Conservation (phyloP, 53 echinoderm and acorn worm genomes). For the Actinopyga echinites region DNA sequence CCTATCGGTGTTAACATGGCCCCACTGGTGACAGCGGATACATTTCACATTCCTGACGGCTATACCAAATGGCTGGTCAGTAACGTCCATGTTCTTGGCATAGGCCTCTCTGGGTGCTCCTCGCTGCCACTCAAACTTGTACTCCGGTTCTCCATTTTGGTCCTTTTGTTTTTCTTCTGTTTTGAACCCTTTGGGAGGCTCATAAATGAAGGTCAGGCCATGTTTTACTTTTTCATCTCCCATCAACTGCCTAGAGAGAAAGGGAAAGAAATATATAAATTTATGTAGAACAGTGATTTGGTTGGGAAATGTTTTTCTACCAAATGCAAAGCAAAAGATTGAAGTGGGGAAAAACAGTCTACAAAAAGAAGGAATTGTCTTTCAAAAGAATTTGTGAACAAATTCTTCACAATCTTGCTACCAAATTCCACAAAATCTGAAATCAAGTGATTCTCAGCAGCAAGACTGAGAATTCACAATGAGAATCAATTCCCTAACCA, state of each 20-base stretch:
- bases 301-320: background rate
- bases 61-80: constrained; percentile 70
- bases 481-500: too few relatives aligned
- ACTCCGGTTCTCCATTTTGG: constrained; percentile 58
- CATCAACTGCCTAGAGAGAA: constrained; percentile 67
- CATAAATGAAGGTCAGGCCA: constrained; percentile 96
- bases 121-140: constrained; percentile 93
- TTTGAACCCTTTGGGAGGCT: constrained; percentile 87
- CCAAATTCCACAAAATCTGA: too few relatives aligned
- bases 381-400: too few relatives aligned
- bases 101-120: constrained; percentile 65
- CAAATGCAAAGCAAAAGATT: background rate
- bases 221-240: constrained; percentile 96
- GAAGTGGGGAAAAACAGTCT: too few relatives aligned
- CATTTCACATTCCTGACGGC: constrained; percentile 84
- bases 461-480: too few relatives aligned
- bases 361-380: too few relatives aligned
- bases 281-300: too few relatives aligned
- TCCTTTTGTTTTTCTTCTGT: constrained; percentile 55
- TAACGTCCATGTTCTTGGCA: constrained; percentile 62
- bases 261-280: too few relatives aligned
- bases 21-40: constrained; percentile 87
- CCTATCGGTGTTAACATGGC: constrained; percentile 91
- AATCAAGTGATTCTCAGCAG: too few relatives aligned
- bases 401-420: too few relatives aligned